Evolutionary conservation across 2,797 vertebrate species (phyloP), one percentile per base, ranked within the genome.

Genomic region (Steatocranus sp.): DNA sequence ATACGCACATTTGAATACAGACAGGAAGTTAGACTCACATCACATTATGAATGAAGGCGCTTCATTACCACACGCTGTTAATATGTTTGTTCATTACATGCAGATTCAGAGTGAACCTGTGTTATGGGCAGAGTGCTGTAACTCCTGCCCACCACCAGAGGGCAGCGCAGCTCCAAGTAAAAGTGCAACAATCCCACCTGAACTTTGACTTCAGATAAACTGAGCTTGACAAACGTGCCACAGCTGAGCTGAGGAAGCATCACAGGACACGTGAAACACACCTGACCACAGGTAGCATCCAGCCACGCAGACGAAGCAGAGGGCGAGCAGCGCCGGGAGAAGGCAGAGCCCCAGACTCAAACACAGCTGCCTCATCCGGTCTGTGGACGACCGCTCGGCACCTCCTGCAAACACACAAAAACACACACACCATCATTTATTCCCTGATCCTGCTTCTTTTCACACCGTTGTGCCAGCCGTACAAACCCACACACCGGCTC

Each of bases 211-310:
- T 61, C 56, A 2, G 0, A 7, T 3, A 1, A 61, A 61, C 30
- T 3, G 56, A 61, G 56, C 56, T 34, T n/a, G 58, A 66, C 32
- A 63, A 63, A 63, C 7, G 2, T 27, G 53, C 0, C 12, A 27
- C 4, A 3, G 30, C 30, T 41, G 61, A 41, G 61, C 36, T 6
- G 54, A 56, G 53, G 53, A 58, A 10, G 54, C 27, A 7, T 58
- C 18, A 32, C 15, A 3, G 54, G 34, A 66, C 5, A 7, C 6
- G 10, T 5, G 6, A 23, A 30, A 27, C 46, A 54, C 61, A 93
- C 91, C 93, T 91, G 88, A 78, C 78, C 27, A 20, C 56, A 83
- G 23, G 85, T 5, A 90, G 77, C 87, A 3, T 49, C 78, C 83
- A 1, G 23, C 5, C 58, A 88, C 2, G 50, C 61, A 5, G 41